Percentiles rank a stretch among this genome's conserved stretches.
Conservation (phyloP, 2,797 vertebrate genomes). For the Taenioides sp. region DNA sequence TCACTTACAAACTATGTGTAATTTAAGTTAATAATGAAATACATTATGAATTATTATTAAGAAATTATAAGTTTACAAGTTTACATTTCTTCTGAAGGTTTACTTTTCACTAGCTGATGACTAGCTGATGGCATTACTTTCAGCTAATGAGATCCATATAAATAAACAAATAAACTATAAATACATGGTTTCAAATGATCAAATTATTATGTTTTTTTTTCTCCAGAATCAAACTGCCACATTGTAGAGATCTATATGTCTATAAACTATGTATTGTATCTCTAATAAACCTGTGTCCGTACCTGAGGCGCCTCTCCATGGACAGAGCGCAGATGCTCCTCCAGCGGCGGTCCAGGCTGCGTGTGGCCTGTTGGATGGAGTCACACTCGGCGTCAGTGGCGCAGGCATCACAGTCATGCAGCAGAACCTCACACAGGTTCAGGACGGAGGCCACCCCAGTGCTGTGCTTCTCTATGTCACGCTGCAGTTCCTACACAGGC, state of each 20-base stretch:
- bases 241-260: background rate
- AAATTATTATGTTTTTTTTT: background rate
- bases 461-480: constrained; percentile 97
- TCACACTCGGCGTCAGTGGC: constrained; percentile 95
- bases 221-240: background rate
- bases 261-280: background rate
- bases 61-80: no score
- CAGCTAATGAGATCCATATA: no score
- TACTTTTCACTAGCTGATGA: no score
- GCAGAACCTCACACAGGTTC: constrained; percentile 95
- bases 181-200: background rate
- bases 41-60: no score
- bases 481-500: constrained; percentile 89
- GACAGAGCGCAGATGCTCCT: constrained; percentile 97
- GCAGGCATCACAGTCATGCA: constrained; percentile 96
- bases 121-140: no score
- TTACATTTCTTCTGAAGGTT: no score
- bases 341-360: constrained; percentile 94
- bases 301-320: constrained; percentile 97
- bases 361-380: constrained; percentile 96
- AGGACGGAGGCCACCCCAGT: constrained; percentile 95
- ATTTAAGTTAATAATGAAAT: no score
- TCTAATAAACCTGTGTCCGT: constrained; percentile 7
- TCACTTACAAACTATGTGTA: no score
- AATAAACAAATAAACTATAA: no score